phyloP scores from a whole-genome alignment of 2,888 invertebrate species.

The Microctonus hyperodae region DNA sequence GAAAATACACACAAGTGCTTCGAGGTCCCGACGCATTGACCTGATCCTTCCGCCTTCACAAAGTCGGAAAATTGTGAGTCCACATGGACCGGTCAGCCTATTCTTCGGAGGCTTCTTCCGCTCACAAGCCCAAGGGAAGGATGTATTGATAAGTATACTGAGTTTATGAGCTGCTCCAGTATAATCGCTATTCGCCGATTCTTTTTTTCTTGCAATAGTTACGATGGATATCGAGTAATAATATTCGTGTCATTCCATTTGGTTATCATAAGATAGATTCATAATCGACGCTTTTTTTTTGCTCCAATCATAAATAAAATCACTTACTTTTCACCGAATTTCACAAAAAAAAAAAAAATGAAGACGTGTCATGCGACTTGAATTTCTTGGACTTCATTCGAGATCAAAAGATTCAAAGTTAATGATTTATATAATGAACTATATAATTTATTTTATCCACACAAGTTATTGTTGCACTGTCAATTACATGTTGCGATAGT shows the following conservation, averaged over 20 bases:
- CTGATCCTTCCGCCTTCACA: conserved; percentile 19
- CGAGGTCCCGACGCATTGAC: conserved; percentile 25
- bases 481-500: no score
- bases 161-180: conserved; percentile 19
- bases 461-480: no score
- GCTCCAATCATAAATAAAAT: background rate
- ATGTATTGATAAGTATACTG: conserved; percentile 22
- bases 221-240: conserved; percentile 10
- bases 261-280: background rate
- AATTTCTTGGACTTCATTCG: conserved; percentile 14
- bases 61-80: conserved; percentile 28
- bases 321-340: background rate
- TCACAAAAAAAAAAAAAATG: conserved; percentile 21
- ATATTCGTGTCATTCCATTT: conserved; percentile 9
- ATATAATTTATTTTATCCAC: no score
- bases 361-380: conserved; percentile 15
- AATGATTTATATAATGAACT: no score
- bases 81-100: conserved; percentile 2
- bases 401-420: no score
- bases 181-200: background rate
- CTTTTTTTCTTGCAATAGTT: conserved; percentile 2
- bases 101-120: conserved; percentile 7
- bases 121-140: conserved; percentile 9
- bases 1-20: conserved; percentile 21
- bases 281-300: background rate